These are phyloP conservation scores for Gymnoscopelus microlampas DNA, from an alignment of 2,797 vertebrate genomes.

Conservation along the genomic window DNA sequence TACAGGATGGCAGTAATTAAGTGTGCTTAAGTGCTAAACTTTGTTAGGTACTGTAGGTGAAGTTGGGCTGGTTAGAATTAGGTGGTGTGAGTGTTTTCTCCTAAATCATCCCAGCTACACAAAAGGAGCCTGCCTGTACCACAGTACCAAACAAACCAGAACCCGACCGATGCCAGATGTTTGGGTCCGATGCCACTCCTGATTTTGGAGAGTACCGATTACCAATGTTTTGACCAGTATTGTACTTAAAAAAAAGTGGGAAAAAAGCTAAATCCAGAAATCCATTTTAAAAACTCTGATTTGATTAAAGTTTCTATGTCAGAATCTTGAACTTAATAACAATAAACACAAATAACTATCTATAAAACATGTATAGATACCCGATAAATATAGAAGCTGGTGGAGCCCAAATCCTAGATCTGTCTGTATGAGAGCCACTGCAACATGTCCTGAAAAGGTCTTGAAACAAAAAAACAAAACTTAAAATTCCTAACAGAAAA, in stretches of 20 bases:
- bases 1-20: not conserved
- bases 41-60: not conserved
- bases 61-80: slow-evolving; percentile 8
- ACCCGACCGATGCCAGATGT: too few relatives aligned
- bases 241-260: too few relatives aligned
- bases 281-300: too few relatives aligned
- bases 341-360: too few relatives aligned
- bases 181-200: too few relatives aligned
- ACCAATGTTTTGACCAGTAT: too few relatives aligned
- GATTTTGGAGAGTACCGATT: too few relatives aligned
- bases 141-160: slow-evolving; percentile 12
- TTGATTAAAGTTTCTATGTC: too few relatives aligned
- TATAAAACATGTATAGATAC: too few relatives aligned
- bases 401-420: slow-evolving; percentile 56
- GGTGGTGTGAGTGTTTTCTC: not conserved
- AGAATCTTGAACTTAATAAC: too few relatives aligned
- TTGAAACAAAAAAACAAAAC: slow-evolving; percentile 54
- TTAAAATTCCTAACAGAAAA: slow-evolving; percentile 50
- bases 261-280: too few relatives aligned
- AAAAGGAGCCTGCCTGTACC: slow-evolving; percentile 3
- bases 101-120: not conserved
- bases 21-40: not conserved
- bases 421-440: slow-evolving; percentile 57
- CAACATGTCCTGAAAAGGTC: slow-evolving; percentile 61
- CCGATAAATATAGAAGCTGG: slow-evolving; percentile 73